Evolutionary conservation across 1,140 invertebrate species (phyloP).

Genomic region (Dysdera silvatica): DNA sequence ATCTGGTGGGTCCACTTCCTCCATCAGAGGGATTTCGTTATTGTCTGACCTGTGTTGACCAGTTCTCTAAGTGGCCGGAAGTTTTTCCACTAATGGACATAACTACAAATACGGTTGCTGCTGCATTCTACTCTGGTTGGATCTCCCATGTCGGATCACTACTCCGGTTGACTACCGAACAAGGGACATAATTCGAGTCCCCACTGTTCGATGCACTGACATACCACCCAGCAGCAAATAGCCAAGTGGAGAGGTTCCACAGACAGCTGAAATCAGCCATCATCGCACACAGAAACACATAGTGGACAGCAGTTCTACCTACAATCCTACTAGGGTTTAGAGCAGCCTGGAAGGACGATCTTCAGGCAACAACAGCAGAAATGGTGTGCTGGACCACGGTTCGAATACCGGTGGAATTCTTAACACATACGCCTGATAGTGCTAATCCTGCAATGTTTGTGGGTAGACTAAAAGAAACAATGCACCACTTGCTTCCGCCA

Average conservation of each 20-base stretch:
- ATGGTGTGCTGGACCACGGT: slow-evolving; percentile 32
- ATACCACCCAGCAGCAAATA: slow-evolving; percentile 40
- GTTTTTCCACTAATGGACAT: slow-evolving; percentile 41
- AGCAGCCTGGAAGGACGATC: slow-evolving; percentile 36
- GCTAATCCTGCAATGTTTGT: background rate
- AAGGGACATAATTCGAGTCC: slow-evolving; percentile 44
- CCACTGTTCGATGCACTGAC: slow-evolving; percentile 34
- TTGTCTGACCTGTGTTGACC: slow-evolving; percentile 44
- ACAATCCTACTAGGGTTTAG: slow-evolving; percentile 40
- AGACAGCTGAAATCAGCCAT: slow-evolving; percentile 41
- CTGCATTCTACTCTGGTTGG: slow-evolving; percentile 38
- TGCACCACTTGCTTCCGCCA: background rate
- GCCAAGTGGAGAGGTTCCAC: slow-evolving; percentile 42
- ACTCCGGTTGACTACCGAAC: slow-evolving; percentile 40
- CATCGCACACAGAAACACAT: slow-evolving; percentile 2
- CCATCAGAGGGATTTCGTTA: slow-evolving; percentile 38
- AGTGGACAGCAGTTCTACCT: slow-evolving; percentile 41
- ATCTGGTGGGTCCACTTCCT: slow-evolving; percentile 46
- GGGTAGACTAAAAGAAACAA: background rate
- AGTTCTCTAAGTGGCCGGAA: slow-evolving; percentile 46
- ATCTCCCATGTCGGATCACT: slow-evolving; percentile 39
- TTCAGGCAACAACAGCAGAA: slow-evolving; percentile 29
- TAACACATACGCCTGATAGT: too few species aligned
- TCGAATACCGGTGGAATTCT: slow-evolving; percentile 31
- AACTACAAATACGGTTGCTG: slow-evolving; percentile 39